Evolutionary conservation across 2,888 invertebrate species (phyloP).

Genomic region (Tenthredo distinguenda): DNA sequence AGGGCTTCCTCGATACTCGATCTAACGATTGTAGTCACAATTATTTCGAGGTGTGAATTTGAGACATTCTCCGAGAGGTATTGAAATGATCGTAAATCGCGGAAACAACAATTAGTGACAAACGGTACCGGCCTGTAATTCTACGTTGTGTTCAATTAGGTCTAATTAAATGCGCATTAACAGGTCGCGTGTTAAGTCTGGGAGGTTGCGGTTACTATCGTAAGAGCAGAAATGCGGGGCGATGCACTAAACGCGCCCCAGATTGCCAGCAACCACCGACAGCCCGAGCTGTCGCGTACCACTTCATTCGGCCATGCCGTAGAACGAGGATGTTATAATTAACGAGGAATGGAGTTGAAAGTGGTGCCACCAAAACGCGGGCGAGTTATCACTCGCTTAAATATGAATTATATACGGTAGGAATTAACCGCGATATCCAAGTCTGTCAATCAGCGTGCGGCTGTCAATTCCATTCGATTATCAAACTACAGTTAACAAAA

Average conservation of each 20-base stretch:
- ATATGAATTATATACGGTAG: neutral
- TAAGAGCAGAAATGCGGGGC: constrained; percentile 48
- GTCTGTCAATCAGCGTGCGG: neutral
- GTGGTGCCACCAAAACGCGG: neutral
- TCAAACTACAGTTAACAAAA: neutral
- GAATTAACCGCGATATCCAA: constrained; percentile 1
- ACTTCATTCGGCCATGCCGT: constrained; percentile 35
- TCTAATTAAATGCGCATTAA: constrained; percentile 55
- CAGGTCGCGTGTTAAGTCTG: constrained; percentile 37
- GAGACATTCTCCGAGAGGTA: neutral
- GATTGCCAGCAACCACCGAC: constrained; percentile 35
- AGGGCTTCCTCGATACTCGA: neutral
- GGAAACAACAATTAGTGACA: neutral
- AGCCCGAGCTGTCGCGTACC: constrained; percentile 10
- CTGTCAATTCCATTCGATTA: neutral
- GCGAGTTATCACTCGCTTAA: constrained; percentile 6
- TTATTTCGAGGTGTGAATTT: neutral
- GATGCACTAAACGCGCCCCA: constrained; percentile 52
- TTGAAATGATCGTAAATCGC: neutral
- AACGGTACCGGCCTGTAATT: constrained; percentile 19
- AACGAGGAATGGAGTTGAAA: constrained; percentile 37
- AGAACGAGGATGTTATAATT: constrained; percentile 43
- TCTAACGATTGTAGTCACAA: too few relatives aligned
- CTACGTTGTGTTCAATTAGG: constrained; percentile 58
- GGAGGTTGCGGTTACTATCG: constrained; percentile 38